A percentile compares a stretch with the other conserved stretches of the same genome.
These are phyloP conservation scores for Dreissena polymorpha DNA, from an alignment of 1,140 invertebrate genomes.

Conservation along the genomic window DNA sequence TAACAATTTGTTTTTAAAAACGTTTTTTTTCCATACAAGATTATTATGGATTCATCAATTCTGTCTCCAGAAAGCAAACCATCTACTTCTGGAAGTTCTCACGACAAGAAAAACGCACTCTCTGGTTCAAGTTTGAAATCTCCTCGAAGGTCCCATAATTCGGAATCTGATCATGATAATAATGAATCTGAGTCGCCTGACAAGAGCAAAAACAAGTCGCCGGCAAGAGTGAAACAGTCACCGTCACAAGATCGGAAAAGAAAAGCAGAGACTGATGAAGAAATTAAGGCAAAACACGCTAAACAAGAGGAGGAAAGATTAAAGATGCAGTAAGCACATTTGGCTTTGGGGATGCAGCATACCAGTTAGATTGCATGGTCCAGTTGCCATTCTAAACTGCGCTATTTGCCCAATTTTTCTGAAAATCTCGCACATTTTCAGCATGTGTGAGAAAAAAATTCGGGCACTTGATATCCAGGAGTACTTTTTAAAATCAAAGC, in stretches of 20 bases:
- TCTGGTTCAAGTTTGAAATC: constrained; percentile 29
- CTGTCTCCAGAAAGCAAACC: too few species aligned
- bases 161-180: constrained; percentile 36
- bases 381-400: too few species aligned
- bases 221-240: constrained; percentile 47
- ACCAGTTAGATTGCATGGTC: too few species aligned
- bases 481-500: too few species aligned
- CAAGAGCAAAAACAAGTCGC: constrained; percentile 33
- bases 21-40: too few species aligned
- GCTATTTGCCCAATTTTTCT: too few species aligned
- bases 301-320: constrained; percentile 73
- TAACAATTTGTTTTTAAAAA: too few species aligned
- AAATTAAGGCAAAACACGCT: constrained; percentile 66
- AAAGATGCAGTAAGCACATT: constrained; percentile 70
- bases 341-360: neutral
- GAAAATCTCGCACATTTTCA: too few species aligned
- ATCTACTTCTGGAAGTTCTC: too few species aligned
- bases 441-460: too few species aligned
- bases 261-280: constrained; percentile 67
- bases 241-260: constrained; percentile 65
- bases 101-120: neutral
- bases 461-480: too few species aligned
- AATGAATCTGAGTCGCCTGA: constrained; percentile 41
- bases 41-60: too few species aligned
- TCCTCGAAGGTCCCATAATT: constrained; percentile 18